A percentile compares a stretch with the other conserved stretches of the same genome.
Evolutionary conservation across 2,888 invertebrate species (phyloP).

Genomic region (Rhorus exstirpatorius): DNA sequence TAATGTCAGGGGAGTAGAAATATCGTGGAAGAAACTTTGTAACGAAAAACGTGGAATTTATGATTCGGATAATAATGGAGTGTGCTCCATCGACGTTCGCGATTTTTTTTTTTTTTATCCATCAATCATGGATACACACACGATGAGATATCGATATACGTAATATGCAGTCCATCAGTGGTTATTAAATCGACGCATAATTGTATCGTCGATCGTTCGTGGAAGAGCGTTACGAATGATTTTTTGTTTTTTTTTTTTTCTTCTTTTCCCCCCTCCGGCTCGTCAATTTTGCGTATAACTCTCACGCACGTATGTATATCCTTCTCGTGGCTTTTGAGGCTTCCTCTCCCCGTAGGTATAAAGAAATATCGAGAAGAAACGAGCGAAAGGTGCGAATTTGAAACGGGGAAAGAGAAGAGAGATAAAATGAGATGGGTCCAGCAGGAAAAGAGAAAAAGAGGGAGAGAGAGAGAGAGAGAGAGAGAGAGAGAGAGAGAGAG

Average conservation of each 20-base stretch:
- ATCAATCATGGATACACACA: constrained; percentile 36
- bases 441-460: constrained; percentile 6
- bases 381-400: constrained; percentile 39
- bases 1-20: not conserved
- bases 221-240: constrained; percentile 61
- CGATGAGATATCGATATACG: constrained; percentile 24
- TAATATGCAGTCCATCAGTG: constrained; percentile 43
- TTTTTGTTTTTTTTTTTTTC: not conserved
- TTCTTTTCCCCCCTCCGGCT: constrained; percentile 26
- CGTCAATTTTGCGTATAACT: constrained; percentile 66
- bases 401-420: constrained; percentile 46
- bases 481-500: constrained; percentile 5
- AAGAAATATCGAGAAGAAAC: constrained; percentile 29
- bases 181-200: constrained; percentile 63
- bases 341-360: constrained; percentile 8
- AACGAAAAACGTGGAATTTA: constrained; percentile 21
- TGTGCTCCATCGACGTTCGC: constrained; percentile 22
- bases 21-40: not conserved
- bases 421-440: constrained; percentile 12
- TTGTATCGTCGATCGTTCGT: constrained; percentile 68
- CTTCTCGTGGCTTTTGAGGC: constrained; percentile 20
- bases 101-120: constrained; percentile 27
- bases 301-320: constrained; percentile 56
- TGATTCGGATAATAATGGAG: constrained; percentile 46
- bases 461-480: constrained; percentile 11